Conservation (phyloP, 2,888 invertebrate genomes). For the Bombyx huttoni region DNA sequence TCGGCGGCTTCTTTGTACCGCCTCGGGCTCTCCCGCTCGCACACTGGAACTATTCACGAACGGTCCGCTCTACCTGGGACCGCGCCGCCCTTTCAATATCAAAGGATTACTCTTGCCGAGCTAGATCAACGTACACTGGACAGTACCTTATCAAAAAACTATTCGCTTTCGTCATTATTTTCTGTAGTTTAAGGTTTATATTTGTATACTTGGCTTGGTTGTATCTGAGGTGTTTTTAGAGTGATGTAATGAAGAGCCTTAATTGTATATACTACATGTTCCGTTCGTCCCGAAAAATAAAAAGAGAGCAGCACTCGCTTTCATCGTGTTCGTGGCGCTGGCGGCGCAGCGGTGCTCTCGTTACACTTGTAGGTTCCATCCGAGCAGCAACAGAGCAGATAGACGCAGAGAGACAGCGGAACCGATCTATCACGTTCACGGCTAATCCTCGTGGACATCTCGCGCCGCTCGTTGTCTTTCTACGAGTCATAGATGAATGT, state of each 20-base stretch:
- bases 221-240: conserved; percentile 65
- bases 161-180: conserved; percentile 10
- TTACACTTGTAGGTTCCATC: no score
- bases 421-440: no score
- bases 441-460: no score
- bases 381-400: no score
- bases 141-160: conserved; percentile 29
- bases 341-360: background rate
- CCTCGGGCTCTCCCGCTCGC: conserved; percentile 46
- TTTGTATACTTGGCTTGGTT: conserved; percentile 3
- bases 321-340: background rate
- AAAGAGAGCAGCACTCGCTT: conserved; percentile 22
- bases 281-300: conserved; percentile 43
- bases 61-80: conserved; percentile 21
- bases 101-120: conserved; percentile 33
- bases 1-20: conserved; percentile 57
- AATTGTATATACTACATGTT: conserved; percentile 63
- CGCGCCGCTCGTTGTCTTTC: no score
- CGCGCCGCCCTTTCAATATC: conserved; percentile 45
- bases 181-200: conserved; percentile 2
- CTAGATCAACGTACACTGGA: conserved; percentile 25
- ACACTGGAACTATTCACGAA: conserved; percentile 60
- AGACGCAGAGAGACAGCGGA: no score
- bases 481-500: no score
- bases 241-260: conserved; percentile 68